Conservation (phyloP, 2,113 vertebrate species). For the Phrynosoma blainvillii region DNA sequence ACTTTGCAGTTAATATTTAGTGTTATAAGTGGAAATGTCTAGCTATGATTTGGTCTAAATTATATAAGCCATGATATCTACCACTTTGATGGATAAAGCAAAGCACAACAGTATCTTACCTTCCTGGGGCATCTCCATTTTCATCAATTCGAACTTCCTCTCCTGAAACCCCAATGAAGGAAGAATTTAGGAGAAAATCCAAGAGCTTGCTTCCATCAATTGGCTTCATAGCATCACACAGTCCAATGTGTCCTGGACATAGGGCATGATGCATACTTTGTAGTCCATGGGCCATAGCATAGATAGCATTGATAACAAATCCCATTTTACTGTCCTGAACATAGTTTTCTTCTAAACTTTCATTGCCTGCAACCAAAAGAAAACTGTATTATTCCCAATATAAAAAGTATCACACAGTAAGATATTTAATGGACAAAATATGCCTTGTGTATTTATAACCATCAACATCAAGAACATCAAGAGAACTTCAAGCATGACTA, state of each 20-base stretch:
- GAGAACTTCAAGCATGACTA: neutral
- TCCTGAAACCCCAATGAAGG: conserved; percentile 92
- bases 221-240: conserved; percentile 96
- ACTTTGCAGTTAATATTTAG: neutral
- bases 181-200: conserved; percentile 93
- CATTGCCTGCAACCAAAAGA: conserved; percentile 81
- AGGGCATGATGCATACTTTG: conserved; percentile 93
- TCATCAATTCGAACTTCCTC: conserved; percentile 97
- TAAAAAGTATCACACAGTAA: neutral
- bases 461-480: neutral
- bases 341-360: conserved; percentile 95
- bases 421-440: neutral
- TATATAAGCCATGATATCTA: neutral
- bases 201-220: conserved; percentile 96
- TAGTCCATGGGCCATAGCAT: conserved; percentile 96
- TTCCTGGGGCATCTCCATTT: conserved; percentile 97
- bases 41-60: neutral
- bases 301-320: conserved; percentile 99
- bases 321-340: conserved; percentile 99
- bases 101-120: conserved; percentile 74
- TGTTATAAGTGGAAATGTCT: neutral
- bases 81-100: neutral
- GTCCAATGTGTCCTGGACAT: conserved; percentile 86
- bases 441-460: neutral
- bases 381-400: neutral